Conservation (phyloP, 2,888 invertebrate genomes). For the Meandrusa payeni region DNA sequence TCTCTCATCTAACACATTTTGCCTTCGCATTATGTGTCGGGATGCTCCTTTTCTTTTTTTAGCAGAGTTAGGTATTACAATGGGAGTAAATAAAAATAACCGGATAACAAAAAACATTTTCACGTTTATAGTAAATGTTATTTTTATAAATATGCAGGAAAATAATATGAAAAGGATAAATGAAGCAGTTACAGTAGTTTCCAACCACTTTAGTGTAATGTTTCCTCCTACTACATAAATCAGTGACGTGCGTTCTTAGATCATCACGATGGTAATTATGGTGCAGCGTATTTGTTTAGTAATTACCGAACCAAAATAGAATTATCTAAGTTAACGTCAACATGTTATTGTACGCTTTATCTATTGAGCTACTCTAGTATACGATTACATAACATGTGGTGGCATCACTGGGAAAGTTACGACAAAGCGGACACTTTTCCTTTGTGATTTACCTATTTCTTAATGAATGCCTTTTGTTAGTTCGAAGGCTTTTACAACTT, state of each 20-base stretch:
- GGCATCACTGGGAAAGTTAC: too few species aligned
- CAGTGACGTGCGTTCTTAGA: conserved; percentile 18
- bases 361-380: conserved; percentile 32
- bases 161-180: neutral
- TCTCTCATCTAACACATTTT: too few species aligned
- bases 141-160: too few species aligned
- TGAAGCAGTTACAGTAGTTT: neutral
- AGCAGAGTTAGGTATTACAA: too few species aligned
- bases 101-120: too few species aligned
- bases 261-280: conserved; percentile 15
- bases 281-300: conserved; percentile 30
- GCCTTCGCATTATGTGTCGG: too few species aligned
- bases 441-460: too few species aligned
- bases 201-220: neutral
- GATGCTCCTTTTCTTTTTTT: too few species aligned
- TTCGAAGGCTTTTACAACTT: too few species aligned
- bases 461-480: too few species aligned
- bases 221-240: conserved; percentile 21
- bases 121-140: too few species aligned
- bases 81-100: too few species aligned
- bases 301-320: conserved; percentile 51
- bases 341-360: conserved; percentile 43
- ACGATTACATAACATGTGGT: neutral
- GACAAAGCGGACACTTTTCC: neutral
- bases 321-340: conserved; percentile 54